Percentiles rank a stretch among this genome's conserved stretches.
Evolutionary conservation across 2,888 invertebrate species (phyloP).

Genomic region (Melikaiella ostensackeni): DNA sequence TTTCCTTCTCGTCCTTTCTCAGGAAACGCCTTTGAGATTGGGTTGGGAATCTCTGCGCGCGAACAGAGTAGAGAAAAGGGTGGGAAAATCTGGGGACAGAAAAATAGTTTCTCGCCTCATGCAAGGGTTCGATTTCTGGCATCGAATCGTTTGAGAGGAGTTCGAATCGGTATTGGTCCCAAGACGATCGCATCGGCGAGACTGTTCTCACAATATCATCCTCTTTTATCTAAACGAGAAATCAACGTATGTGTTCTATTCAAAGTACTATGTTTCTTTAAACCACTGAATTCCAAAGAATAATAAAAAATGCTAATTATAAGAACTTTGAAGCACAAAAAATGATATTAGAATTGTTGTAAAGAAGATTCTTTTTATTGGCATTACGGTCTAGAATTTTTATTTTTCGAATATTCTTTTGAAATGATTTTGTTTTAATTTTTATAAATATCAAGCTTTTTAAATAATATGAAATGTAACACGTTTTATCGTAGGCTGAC

Average conservation of each 20-base stretch:
- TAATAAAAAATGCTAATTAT: neutral
- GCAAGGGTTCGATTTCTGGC: conserved; percentile 48
- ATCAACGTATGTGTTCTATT: too few species aligned
- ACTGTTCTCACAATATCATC: conserved; percentile 60
- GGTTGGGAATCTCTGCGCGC: conserved; percentile 5
- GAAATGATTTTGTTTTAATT: too few species aligned
- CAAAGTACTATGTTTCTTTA: conserved; percentile 59
- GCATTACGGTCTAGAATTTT: too few species aligned
- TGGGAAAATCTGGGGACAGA: conserved; percentile 35
- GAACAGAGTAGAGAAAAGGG: conserved; percentile 42
- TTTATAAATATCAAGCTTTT: too few species aligned
- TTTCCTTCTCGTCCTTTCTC: neutral
- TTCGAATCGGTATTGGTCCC: conserved; percentile 59
- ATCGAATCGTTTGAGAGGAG: conserved; percentile 53
- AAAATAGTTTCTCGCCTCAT: conserved; percentile 49
- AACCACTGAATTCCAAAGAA: conserved; percentile 49
- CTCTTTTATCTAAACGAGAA: conserved; percentile 65
- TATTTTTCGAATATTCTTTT: too few species aligned
- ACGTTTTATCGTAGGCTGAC: too few species aligned
- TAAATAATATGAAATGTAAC: too few species aligned
- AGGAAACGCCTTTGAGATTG: neutral
- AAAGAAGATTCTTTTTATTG: too few species aligned
- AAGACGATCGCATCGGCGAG: conserved; percentile 56
- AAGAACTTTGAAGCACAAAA: neutral
- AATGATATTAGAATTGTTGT: neutral